Base-by-base conservation (phyloP, 2,113 vertebrate species). In the Platichthys stellatus region DNA sequence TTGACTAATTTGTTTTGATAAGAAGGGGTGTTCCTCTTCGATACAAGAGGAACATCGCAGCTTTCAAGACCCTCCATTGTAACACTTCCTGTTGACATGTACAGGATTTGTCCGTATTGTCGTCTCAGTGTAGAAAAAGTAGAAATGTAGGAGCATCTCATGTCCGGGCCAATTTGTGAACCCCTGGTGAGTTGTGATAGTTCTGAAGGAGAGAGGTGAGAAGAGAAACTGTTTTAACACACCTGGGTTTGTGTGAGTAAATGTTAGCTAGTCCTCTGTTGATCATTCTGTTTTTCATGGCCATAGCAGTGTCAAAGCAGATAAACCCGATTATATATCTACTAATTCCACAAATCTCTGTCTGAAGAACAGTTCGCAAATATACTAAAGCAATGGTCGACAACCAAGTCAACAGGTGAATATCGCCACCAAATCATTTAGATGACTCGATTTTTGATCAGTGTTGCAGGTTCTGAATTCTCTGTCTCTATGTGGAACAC, bases 81-180 rank as follows among this genome's bases (percentile, higher is more conserved):
- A 60, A 60, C 35, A 21, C 58, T 18, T 28, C 67, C 62, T 11
- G 47, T 45, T 76, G 53, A 78, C 73, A 69, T 49, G 28, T 21
- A 31, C 20, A 7, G 26, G 47, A 51, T 70, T 28, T 69, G 40
- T 65, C 26, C 53, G 47, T 62, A 58, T 57, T 82, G 20, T 82
- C 65, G 63, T 77, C 56, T 61, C 54, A 64, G 65, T 83, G 58
- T 23, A 69, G 56, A 61, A 63, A 75, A 60, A 72, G 43, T 15
- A 57, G 31, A 74, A 82, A 71, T n/a, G 18, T 3, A 12, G 28
- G 15, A 26, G 59, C 38, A 13, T 56, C 72, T 92, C 90, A 93
- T 82, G 90, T 90, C 15, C 94, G 89, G 26, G 93, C 92, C 92
- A 95, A 78, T 90, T 95, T 95, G 83, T 94, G 94, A 69, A 95